These are phyloP conservation scores for Jordanella pulchra DNA, from an alignment of 2,797 vertebrate genomes.

Conservation along the genomic window DNA sequence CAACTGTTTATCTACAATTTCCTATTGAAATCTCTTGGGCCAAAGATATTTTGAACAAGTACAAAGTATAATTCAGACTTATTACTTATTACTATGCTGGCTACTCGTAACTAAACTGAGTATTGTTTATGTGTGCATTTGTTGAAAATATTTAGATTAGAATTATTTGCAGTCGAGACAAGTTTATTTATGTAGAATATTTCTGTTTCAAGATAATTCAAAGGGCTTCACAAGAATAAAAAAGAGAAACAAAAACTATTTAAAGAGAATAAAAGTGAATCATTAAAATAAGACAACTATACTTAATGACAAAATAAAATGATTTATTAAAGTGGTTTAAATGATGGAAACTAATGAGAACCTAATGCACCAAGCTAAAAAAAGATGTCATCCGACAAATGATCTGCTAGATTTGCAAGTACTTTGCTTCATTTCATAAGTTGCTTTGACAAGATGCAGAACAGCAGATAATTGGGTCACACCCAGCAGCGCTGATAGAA, in stretches of 20 bases:
- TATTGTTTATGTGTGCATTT: not conserved
- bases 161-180: too few species aligned
- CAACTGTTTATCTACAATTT: not conserved
- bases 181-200: too few species aligned
- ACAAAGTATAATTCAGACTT: not conserved
- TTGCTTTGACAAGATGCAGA: slow-evolving; percentile 12
- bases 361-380: not conserved
- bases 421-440: slow-evolving; percentile 10
- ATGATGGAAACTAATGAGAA: too few species aligned
- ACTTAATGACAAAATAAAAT: too few species aligned
- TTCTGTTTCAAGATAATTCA: too few species aligned
- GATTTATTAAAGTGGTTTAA: too few species aligned
- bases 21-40: not conserved
- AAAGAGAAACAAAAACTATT: too few species aligned
- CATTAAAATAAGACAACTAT: too few species aligned
- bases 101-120: too few species aligned
- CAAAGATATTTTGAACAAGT: not conserved
- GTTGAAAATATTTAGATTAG: too few species aligned
- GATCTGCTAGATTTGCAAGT: slow-evolving; percentile 8
- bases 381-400: not conserved
- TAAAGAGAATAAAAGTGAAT: too few species aligned
- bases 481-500: not conserved
- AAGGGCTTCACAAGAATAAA: too few species aligned
- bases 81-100: not conserved
- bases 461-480: slow-evolving; percentile 9